phyloP scores from a whole-genome alignment of 2,888 invertebrate species.

The Cremastinae sp. region DNA sequence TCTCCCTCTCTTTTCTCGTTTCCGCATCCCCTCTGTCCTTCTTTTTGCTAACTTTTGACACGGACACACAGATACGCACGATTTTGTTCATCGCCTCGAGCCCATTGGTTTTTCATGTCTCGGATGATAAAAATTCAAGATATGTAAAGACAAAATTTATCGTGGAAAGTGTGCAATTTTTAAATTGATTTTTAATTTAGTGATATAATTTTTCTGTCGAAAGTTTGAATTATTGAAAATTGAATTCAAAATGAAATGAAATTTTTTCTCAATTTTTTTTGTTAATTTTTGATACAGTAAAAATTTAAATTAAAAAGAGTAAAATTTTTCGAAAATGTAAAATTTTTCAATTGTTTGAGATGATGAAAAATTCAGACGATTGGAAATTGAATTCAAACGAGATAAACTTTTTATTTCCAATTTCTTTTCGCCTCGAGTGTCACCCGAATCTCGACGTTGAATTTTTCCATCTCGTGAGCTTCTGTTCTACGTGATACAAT shows the following conservation, averaged over 20 bases:
- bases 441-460: slow-evolving; percentile 11
- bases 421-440: neutral
- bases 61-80: slow-evolving; percentile 27
- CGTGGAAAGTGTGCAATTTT: no score
- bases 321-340: no score
- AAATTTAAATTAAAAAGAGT: no score
- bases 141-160: neutral
- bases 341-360: neutral
- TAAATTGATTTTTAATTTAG: no score
- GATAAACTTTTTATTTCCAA: neutral
- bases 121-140: slow-evolving; percentile 1
- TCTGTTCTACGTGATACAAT: slow-evolving; percentile 40
- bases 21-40: slow-evolving; percentile 53
- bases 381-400: neutral
- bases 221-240: no score
- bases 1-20: slow-evolving; percentile 40
- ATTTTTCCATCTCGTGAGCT: slow-evolving; percentile 23
- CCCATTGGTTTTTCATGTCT: slow-evolving; percentile 23
- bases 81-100: slow-evolving; percentile 15
- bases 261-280: no score
- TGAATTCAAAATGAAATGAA: no score
- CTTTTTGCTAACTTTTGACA: slow-evolving; percentile 19
- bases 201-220: no score
- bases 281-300: no score
- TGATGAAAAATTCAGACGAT: neutral